phyloP scores from a whole-genome alignment of 2,888 invertebrate species.

The Hyposoter dolosus region DNA sequence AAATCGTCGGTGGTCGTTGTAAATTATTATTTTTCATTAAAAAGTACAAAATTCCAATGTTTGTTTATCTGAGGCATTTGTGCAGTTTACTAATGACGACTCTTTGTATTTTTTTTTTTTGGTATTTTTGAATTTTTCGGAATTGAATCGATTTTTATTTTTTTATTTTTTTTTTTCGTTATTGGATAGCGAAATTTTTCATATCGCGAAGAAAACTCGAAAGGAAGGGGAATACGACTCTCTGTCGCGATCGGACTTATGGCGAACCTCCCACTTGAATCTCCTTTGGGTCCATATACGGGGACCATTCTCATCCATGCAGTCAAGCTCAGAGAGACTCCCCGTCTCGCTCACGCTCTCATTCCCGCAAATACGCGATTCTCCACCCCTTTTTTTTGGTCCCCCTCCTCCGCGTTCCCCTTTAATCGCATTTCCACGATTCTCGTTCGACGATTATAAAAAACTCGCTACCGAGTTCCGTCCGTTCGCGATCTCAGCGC shows the following conservation, averaged over 20 bases:
- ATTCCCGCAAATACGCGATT: constrained; percentile 31
- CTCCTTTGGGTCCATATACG: constrained; percentile 63
- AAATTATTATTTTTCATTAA: no score
- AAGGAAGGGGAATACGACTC: constrained; percentile 65
- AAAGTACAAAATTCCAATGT: no score
- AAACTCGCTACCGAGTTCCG: constrained; percentile 80
- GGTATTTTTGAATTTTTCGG: no score
- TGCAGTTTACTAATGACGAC: no score
- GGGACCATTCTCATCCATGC: constrained; percentile 49
- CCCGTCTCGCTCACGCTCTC: not conserved
- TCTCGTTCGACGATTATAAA: constrained; percentile 73
- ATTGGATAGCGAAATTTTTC: not conserved
- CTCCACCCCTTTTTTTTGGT: constrained; percentile 58
- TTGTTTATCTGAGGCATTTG: no score
- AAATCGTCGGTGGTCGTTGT: no score
- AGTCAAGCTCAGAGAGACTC: not conserved
- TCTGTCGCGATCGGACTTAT: constrained; percentile 45
- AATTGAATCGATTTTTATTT: no score
- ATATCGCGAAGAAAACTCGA: constrained; percentile 49
- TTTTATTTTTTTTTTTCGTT: no score
- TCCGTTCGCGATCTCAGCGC: constrained; percentile 69
- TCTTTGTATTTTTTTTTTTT: no score
- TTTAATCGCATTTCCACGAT: constrained; percentile 69
- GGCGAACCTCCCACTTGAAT: constrained; percentile 66
- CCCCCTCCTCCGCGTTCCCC: constrained; percentile 50